Evolutionary conservation across 2,797 vertebrate genomes (phyloP).

Genomic region (Parotocinclus haroldoi): DNA sequence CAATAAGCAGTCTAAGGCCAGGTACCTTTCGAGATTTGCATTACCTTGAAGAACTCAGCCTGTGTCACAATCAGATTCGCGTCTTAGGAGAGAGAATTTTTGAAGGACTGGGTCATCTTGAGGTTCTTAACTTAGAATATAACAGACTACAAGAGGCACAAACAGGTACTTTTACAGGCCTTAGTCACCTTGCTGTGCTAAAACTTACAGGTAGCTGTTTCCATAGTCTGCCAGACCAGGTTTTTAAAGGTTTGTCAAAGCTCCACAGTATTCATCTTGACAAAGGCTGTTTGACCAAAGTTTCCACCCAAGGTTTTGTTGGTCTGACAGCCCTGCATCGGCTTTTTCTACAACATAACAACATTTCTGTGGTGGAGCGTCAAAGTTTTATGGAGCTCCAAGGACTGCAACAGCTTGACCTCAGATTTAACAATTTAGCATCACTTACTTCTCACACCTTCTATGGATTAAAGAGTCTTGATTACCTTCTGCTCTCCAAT

Average conservation of each 20-base stretch:
- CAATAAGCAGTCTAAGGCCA: slow-evolving; percentile 74
- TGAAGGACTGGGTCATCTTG: slow-evolving; percentile 85
- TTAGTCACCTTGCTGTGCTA: slow-evolving; percentile 85
- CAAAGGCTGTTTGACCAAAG: slow-evolving; percentile 78
- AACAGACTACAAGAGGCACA: slow-evolving; percentile 86
- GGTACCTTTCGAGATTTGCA: slow-evolving; percentile 90
- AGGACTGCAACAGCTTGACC: slow-evolving; percentile 83
- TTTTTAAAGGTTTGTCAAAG: slow-evolving; percentile 82
- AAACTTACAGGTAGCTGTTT: slow-evolving; percentile 91
- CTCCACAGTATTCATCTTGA: slow-evolving; percentile 95
- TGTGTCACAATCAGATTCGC: slow-evolving; percentile 83
- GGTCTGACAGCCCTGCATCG: slow-evolving; percentile 84
- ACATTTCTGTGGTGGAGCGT: slow-evolving; percentile 77
- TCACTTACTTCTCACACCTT: slow-evolving; percentile 75
- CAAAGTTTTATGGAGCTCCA: slow-evolving; percentile 81
- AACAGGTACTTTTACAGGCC: slow-evolving; percentile 78
- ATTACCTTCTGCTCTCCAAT: slow-evolving; percentile 86
- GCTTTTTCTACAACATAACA: slow-evolving; percentile 85
- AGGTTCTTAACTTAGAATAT: slow-evolving; percentile 86
- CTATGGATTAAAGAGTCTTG: slow-evolving; percentile 80
- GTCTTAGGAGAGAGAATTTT: slow-evolving; percentile 80
- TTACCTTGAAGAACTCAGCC: slow-evolving; percentile 88
- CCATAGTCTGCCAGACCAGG: slow-evolving; percentile 74
- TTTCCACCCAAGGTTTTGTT: slow-evolving; percentile 75
- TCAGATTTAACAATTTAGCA: slow-evolving; percentile 82